A percentile compares a stretch with the other conserved stretches of the same genome.
These are phyloP conservation scores for Amblyjoppa fuscipennis DNA, from an alignment of 2,888 invertebrate genomes.

Conservation along the genomic window DNA sequence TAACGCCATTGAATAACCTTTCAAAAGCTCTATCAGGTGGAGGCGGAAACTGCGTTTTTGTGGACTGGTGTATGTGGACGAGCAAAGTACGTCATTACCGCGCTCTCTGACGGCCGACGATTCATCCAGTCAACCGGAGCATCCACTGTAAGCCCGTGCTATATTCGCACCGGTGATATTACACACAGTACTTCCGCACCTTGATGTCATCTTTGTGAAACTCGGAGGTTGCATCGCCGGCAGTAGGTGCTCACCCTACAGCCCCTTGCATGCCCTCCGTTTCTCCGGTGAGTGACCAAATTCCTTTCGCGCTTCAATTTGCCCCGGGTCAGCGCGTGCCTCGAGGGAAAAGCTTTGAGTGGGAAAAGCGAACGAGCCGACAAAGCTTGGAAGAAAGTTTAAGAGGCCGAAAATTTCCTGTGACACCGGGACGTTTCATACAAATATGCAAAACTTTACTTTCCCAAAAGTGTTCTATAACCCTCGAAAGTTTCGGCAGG, in stretches of 20 bases:
- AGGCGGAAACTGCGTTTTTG: neutral
- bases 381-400: neutral
- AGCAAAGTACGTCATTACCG: constrained; percentile 33
- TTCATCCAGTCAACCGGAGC: neutral
- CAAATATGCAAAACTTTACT: neutral
- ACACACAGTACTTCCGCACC: neutral
- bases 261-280: neutral
- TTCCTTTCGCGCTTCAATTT: constrained; percentile 34
- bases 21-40: neutral
- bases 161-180: neutral
- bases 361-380: neutral
- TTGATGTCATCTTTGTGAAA: constrained; percentile 19
- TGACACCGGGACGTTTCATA: neutral
- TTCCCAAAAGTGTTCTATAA: neutral
- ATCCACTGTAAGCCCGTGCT: neutral
- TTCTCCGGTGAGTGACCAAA: constrained; percentile 35
- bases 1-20: constrained; percentile 2
- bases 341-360: neutral
- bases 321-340: constrained; percentile 35
- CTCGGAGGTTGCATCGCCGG: constrained; percentile 15
- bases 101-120: constrained; percentile 39
- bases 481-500: neutral
- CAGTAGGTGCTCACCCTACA: constrained; percentile 5
- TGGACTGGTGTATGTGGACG: constrained; percentile 30
- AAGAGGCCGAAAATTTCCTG: neutral